phyloP scores from a whole-genome alignment of 2,797 vertebrate species.

The Odontamblyopus lacepedii region DNA sequence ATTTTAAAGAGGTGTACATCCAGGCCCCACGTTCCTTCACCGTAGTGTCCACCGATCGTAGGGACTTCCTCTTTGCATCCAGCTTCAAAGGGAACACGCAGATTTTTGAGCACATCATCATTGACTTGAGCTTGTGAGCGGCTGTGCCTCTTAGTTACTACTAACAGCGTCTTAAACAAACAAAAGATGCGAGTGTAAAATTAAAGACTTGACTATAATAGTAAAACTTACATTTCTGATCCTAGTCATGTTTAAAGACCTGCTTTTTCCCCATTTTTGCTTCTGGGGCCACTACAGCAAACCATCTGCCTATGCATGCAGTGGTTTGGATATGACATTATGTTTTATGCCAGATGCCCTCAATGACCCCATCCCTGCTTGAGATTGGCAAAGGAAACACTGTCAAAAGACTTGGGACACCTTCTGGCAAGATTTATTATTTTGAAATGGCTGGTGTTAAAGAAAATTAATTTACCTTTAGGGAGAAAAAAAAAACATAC shows the following conservation, averaged over 20 bases:
- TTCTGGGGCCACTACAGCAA: background rate
- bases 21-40: slow-evolving; percentile 97
- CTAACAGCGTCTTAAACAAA: slow-evolving; percentile 63
- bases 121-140: slow-evolving; percentile 90
- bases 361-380: background rate
- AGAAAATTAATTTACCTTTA: background rate
- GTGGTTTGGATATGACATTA: background rate
- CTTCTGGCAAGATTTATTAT: background rate
- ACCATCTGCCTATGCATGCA: background rate
- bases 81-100: slow-evolving; percentile 98
- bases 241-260: slow-evolving; percentile 24
- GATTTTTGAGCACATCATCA: slow-evolving; percentile 93
- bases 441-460: background rate
- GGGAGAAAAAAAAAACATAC: background rate
- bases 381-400: background rate
- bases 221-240: slow-evolving; percentile 25
- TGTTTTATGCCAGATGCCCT: background rate
- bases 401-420: background rate
- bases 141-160: slow-evolving; percentile 41
- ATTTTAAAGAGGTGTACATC: slow-evolving; percentile 97
- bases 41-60: slow-evolving; percentile 91
- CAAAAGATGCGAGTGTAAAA: slow-evolving; percentile 52
- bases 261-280: background rate
- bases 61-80: slow-evolving; percentile 96
- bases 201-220: slow-evolving; percentile 23